These are phyloP conservation scores for Amazona ochrocephala DNA, from an alignment of 2,797 vertebrate genomes.

Conservation along the genomic window DNA sequence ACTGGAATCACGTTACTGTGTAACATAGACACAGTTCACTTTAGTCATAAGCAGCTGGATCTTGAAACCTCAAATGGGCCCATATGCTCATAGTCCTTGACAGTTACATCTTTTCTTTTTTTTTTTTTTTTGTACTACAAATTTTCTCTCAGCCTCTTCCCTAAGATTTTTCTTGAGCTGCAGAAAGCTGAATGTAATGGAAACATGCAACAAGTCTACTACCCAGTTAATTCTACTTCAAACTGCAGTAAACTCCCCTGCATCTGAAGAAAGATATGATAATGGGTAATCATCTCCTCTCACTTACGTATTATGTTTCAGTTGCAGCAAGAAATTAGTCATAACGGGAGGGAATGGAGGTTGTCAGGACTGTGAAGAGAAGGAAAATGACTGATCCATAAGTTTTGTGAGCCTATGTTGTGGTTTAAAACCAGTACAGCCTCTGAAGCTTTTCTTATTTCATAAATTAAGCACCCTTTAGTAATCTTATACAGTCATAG, in stretches of 20 bases:
- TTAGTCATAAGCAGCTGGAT: neutral
- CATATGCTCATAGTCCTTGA: neutral
- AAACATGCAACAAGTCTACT: neutral
- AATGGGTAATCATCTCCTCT: neutral
- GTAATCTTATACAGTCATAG: neutral
- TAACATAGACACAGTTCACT: neutral
- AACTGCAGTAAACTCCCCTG: neutral
- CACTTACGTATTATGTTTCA: neutral
- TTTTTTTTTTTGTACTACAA: neutral
- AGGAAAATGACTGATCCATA: neutral
- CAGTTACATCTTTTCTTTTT: neutral
- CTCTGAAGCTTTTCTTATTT: neutral
- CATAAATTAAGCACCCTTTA: neutral
- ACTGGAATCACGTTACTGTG: neutral
- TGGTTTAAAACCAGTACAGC: neutral
- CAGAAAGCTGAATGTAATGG: neutral
- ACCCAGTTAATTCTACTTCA: neutral
- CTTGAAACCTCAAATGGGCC: neutral
- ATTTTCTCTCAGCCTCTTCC: neutral
- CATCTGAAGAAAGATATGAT: neutral
- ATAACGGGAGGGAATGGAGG: neutral
- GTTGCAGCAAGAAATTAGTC: slow-evolving; percentile 5
- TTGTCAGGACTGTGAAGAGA: slow-evolving; percentile 4
- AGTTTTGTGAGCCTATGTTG: neutral
- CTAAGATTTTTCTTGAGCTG: neutral